Percentiles rank a stretch among this genome's conserved stretches.
phyloP scores from a whole-genome alignment of 2,797 vertebrate genomes.

The Tolypeutes matacus region DNA sequence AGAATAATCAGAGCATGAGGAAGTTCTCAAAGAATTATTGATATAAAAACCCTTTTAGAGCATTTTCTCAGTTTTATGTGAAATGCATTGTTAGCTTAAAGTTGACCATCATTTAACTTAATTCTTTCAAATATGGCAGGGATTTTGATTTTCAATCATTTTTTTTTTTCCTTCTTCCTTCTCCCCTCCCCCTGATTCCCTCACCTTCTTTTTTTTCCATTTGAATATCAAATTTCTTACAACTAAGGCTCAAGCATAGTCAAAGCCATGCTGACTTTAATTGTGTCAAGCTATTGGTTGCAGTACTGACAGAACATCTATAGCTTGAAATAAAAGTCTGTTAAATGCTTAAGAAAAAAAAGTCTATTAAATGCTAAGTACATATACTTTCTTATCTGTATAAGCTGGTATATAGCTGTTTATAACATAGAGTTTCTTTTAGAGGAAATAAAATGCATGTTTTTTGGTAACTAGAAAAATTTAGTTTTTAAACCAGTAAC shows the following conservation, averaged over 20 bases:
- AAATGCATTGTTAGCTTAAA: slow-evolving; percentile 41
- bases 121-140: slow-evolving; percentile 31
- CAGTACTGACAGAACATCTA: background rate
- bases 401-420: background rate
- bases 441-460: background rate
- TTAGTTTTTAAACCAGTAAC: background rate
- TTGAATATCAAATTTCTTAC: background rate
- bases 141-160: background rate
- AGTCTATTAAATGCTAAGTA: background rate
- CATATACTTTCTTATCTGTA: background rate
- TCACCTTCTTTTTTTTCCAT: too few species aligned
- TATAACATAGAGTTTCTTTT: background rate
- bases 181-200: too few species aligned
- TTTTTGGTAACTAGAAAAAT: slow-evolving; percentile 25
- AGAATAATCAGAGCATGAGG: background rate
- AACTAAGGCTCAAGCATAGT: background rate
- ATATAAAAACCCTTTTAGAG: background rate
- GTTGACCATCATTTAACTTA: background rate
- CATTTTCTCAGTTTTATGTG: slow-evolving; percentile 1
- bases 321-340: background rate
- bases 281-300: background rate
- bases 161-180: background rate
- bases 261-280: background rate
- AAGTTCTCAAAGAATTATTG: background rate
- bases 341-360: background rate